Conservation (phyloP, 2,888 invertebrate genomes). For the Leucoma salicis region DNA sequence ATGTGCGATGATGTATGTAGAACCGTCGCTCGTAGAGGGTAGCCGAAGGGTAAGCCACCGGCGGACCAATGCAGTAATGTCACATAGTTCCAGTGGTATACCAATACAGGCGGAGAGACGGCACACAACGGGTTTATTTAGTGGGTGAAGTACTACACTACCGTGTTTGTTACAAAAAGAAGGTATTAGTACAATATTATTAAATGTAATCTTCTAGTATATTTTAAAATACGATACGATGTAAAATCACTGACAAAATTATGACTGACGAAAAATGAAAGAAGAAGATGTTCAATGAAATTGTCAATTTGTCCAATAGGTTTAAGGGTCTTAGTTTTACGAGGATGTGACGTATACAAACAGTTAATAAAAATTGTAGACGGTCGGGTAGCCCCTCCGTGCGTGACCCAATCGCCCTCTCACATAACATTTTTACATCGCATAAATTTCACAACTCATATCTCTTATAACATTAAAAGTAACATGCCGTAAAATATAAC, state of each 20-base stretch:
- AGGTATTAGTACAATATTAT: too few relatives aligned
- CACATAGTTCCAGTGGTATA: too few relatives aligned
- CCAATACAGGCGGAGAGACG: too few relatives aligned
- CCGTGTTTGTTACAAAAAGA: too few relatives aligned
- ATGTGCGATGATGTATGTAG: too few relatives aligned
- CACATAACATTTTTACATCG: constrained; percentile 52
- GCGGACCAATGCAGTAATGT: too few relatives aligned
- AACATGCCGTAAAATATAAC: constrained; percentile 53
- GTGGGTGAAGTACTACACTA: too few relatives aligned
- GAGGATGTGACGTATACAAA: constrained; percentile 37
- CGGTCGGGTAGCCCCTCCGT: constrained; percentile 27
- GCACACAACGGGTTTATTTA: too few relatives aligned
- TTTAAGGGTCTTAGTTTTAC: constrained; percentile 34
- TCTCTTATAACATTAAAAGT: constrained; percentile 53
- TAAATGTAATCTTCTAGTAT: too few relatives aligned
- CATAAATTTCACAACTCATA: constrained; percentile 50
- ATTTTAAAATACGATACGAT: too few relatives aligned
- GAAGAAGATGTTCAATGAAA: constrained; percentile 12
- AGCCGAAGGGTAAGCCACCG: too few relatives aligned
- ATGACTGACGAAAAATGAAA: constrained; percentile 6
- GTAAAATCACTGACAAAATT: background rate
- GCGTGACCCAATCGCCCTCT: constrained; percentile 42
- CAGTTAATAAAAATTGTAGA: constrained; percentile 49
- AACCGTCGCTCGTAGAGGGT: too few relatives aligned
- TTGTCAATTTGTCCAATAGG: constrained; percentile 24